phyloP scores from a whole-genome alignment of 64 coral and sea anemone genomes.

The Exaiptasia diaphana region DNA sequence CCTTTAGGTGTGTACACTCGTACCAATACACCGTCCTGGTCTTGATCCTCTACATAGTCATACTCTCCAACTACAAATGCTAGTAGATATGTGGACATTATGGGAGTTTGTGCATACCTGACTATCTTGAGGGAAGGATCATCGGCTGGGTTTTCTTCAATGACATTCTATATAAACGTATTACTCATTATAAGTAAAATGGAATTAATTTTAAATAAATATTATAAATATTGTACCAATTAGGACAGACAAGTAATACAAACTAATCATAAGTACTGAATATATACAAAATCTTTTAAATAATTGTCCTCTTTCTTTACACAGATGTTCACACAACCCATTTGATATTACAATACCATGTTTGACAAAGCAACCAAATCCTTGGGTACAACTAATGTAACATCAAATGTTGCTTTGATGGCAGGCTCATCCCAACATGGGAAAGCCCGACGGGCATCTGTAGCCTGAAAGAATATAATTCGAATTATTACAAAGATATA shows the following conservation, averaged over 20 bases:
- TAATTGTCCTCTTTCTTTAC: too few species aligned
- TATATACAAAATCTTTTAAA: too few species aligned
- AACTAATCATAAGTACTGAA: too few species aligned
- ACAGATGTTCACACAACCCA: too few species aligned
- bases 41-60: slow-evolving; percentile 93
- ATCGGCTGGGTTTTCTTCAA: slow-evolving; percentile 66
- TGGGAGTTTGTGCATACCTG: slow-evolving; percentile 78
- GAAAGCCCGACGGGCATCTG: slow-evolving; percentile 81
- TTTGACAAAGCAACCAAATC: slow-evolving; percentile 82
- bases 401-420: slow-evolving; percentile 84
- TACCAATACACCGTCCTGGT: slow-evolving; percentile 70
- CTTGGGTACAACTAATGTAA: slow-evolving; percentile 80
- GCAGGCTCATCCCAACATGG: slow-evolving; percentile 92
- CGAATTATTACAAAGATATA: too few species aligned
- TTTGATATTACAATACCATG: too few species aligned
- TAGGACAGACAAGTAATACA: too few species aligned
- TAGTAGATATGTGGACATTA: slow-evolving; percentile 96
- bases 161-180: slow-evolving; percentile 78
- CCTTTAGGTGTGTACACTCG: slow-evolving; percentile 92
- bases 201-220: too few species aligned
- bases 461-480: slow-evolving; percentile 51
- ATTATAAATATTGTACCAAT: too few species aligned
- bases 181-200: too few species aligned
- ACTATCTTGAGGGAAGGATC: slow-evolving; percentile 67
- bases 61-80: slow-evolving; percentile 99